phyloP scores from a whole-genome alignment of 1,140 invertebrate genomes.

The Aphelinus certus region DNA sequence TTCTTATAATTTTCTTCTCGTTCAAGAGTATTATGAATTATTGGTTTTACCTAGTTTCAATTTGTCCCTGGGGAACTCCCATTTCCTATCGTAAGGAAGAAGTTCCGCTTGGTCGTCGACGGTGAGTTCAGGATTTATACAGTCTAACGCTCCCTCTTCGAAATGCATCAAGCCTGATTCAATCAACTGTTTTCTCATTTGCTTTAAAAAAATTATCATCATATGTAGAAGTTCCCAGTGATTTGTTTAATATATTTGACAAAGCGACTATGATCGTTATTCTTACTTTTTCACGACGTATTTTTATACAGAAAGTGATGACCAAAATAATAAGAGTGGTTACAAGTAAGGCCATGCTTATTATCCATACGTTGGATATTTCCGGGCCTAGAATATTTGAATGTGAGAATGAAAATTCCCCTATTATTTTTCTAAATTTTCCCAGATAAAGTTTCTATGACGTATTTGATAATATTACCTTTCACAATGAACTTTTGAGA shows the following conservation, averaged over 20 bases:
- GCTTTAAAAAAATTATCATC: slow-evolving; percentile 50
- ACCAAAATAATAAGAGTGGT: slow-evolving; percentile 61
- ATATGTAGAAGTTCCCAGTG: too few species aligned
- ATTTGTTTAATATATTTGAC: too few species aligned
- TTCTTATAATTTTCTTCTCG: neutral
- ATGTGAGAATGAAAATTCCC: neutral
- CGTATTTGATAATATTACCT: slow-evolving; percentile 47
- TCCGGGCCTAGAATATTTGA: slow-evolving; percentile 45
- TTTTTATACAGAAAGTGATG: slow-evolving; percentile 67
- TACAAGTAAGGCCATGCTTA: slow-evolving; percentile 65
- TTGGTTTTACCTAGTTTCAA: slow-evolving; percentile 77
- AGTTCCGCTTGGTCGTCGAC: slow-evolving; percentile 92
- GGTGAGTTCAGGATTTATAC: slow-evolving; percentile 87
- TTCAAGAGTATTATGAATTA: neutral
- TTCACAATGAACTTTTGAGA: slow-evolving; percentile 59
- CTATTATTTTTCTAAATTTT: too few species aligned
- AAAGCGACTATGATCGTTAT: neutral
- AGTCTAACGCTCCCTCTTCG: slow-evolving; percentile 80
- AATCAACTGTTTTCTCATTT: slow-evolving; percentile 71
- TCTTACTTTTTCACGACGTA: slow-evolving; percentile 70
- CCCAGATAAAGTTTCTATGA: too few species aligned
- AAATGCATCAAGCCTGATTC: slow-evolving; percentile 78
- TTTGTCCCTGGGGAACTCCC: slow-evolving; percentile 88
- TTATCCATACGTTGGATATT: slow-evolving; percentile 48
- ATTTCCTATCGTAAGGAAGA: slow-evolving; percentile 89